Conservation (phyloP, 2,113 vertebrate species). For the Prochilodus magdalenae region DNA sequence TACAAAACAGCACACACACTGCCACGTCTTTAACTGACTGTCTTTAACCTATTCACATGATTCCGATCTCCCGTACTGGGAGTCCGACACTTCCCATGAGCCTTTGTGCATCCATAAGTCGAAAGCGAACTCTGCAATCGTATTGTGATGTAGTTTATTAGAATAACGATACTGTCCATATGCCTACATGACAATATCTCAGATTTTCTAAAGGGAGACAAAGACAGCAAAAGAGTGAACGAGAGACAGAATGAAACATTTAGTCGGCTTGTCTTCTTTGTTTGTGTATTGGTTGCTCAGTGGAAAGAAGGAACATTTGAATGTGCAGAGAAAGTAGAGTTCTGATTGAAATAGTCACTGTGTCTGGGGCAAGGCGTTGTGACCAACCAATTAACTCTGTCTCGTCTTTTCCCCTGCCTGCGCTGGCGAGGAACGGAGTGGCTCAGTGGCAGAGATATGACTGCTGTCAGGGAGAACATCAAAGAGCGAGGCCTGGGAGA, state of each 20-base stretch:
- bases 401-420: constrained; percentile 54
- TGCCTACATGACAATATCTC: too few species aligned
- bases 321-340: constrained; percentile 56
- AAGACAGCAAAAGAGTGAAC: neutral
- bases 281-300: constrained; percentile 49
- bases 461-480: constrained; percentile 87
- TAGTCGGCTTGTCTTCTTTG: constrained; percentile 63
- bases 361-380: constrained; percentile 71
- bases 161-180: too few species aligned
- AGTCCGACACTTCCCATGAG: too few species aligned
- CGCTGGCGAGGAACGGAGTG: constrained; percentile 80
- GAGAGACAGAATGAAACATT: neutral
- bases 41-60: too few species aligned
- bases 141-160: too few species aligned
- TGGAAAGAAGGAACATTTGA: constrained; percentile 10
- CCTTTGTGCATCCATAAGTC: too few species aligned
- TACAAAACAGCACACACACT: too few species aligned
- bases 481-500: constrained; percentile 79
- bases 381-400: constrained; percentile 84
- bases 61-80: too few species aligned
- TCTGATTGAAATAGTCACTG: constrained; percentile 65
- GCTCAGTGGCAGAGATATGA: constrained; percentile 80
- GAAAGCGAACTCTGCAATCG: too few species aligned
- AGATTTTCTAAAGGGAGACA: neutral
- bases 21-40: too few species aligned